Conservation (phyloP, 2,113 vertebrate species). For the Tragelaphus scriptus region DNA sequence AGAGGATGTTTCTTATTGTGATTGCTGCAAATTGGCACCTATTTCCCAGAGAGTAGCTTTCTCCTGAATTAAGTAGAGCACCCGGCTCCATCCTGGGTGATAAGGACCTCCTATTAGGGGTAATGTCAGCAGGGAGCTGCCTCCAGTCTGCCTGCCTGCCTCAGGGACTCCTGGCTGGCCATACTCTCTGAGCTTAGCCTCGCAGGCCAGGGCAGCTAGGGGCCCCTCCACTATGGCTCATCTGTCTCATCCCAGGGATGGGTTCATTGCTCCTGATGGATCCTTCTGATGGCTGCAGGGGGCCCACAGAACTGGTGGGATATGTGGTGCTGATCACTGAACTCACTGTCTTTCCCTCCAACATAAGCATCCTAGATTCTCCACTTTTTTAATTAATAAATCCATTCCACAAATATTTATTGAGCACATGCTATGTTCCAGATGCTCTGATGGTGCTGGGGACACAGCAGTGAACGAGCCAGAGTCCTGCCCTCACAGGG, state of each 20-base stretch:
- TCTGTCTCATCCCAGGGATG: background rate
- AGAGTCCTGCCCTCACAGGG: background rate
- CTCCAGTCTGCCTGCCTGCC: background rate
- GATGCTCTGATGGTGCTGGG: background rate
- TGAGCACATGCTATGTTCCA: background rate
- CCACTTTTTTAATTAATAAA: background rate
- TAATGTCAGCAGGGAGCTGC: conserved; percentile 39
- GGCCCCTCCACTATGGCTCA: background rate
- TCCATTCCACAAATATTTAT: background rate
- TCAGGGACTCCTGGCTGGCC: background rate
- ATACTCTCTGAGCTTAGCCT: background rate
- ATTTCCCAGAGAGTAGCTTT: conserved; percentile 67
- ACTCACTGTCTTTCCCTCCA: background rate
- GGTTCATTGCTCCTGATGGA: background rate
- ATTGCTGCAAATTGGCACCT: conserved; percentile 76
- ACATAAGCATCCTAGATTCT: background rate
- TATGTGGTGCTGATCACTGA: background rate
- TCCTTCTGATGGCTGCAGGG: background rate
- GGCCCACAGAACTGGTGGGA: background rate
- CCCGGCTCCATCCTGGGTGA: conserved; percentile 57
- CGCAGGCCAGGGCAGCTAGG: background rate
- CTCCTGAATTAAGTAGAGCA: conserved; percentile 66
- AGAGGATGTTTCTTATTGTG: conserved; percentile 75
- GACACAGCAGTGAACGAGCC: background rate
- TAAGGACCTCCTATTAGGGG: conserved; percentile 65